Base-by-base conservation (phyloP, 1,140 invertebrate genomes). In the Aphelenchoides avenae region DNA sequence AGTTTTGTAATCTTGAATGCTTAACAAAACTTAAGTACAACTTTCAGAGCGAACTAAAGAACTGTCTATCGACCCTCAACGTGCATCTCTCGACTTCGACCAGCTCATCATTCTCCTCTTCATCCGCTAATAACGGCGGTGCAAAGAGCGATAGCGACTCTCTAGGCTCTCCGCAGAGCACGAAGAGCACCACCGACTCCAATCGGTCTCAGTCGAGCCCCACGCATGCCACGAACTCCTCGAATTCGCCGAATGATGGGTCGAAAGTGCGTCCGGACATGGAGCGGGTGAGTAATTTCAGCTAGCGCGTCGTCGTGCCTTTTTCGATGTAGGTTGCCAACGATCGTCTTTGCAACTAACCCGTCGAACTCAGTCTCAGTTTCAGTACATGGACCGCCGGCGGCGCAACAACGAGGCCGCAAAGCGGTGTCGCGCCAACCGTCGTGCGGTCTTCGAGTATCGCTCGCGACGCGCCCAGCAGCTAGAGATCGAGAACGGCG, bases 381-480 rank as follows among this genome's bases (percentile, higher is more conserved):
- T 67, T 46, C 57, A 73, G 67, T 74, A 74, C 36, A 66, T 70
- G 49, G 71, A 74, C 37, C 64, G 71, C 26, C 70, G 71, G 0
- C 70, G 71, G 15, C 41, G 71, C 20, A 74, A 74, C 47, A 74
- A 74, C 26, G 71, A 74, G 57, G 71, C 71, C 13, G 71, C 71
- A 3, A 74, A 74, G 34, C 39, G 71, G 30, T 74, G 71, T 50
- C 53, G 71, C 20, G 71, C 71, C 7, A 74, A 74, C 56, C 63
- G 71, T 20, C 50, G 71, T 29, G 71, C 71, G 7, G 70, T 75
- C 27, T 73, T 76, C 40, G 71, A 73, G 41, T 73, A 70, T 33
- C 73, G 71, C 27, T 73, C 62, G 15, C 39, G 55, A n/a, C 57
- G 54, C 20, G 64, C 68, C n/a, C 63, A 70, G 48, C 46, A 62